A percentile compares a stretch with the other conserved stretches of the same genome.
These are phyloP conservation scores for Drosophila greeni DNA, from an alignment of 2,888 invertebrate species.

Conservation along the genomic window DNA sequence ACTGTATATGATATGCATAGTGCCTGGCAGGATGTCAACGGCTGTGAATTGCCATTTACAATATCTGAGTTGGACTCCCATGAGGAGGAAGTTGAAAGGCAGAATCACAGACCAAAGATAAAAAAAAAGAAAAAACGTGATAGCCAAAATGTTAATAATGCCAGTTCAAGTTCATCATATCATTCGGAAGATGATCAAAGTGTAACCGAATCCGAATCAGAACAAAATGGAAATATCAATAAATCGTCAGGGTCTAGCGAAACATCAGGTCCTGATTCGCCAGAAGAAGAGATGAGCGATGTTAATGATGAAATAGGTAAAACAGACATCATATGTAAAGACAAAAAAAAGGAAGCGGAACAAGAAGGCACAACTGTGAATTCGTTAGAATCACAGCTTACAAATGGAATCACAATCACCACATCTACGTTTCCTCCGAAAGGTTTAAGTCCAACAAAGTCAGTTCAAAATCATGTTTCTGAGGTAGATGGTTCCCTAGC, in stretches of 20 bases:
- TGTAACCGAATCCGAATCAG: constrained; percentile 3
- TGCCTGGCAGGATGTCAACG: constrained; percentile 76
- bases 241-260: constrained; percentile 88
- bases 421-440: neutral
- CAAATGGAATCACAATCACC: neutral
- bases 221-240: constrained; percentile 48
- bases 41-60: constrained; percentile 45
- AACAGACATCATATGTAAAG: constrained; percentile 23
- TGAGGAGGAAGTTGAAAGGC: constrained; percentile 12
- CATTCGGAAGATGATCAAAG: constrained; percentile 77
- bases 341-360: neutral
- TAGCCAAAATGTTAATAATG: constrained; percentile 1
- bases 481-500: constrained; percentile 76
- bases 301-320: constrained; percentile 73
- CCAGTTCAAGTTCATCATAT: constrained; percentile 76
- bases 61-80: constrained; percentile 24
- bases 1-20: constrained; percentile 76
- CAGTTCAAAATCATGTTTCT: constrained; percentile 76
- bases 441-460: constrained; percentile 12
- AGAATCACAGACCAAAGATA: neutral
- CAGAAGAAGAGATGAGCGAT: constrained; percentile 85
- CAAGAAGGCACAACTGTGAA: neutral
- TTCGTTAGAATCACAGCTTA: constrained; percentile 21
- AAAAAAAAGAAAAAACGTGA: constrained; percentile 57
- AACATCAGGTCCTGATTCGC: constrained; percentile 93